Conservation (phyloP, 2,797 vertebrate species). For the Morelia viridis region DNA sequence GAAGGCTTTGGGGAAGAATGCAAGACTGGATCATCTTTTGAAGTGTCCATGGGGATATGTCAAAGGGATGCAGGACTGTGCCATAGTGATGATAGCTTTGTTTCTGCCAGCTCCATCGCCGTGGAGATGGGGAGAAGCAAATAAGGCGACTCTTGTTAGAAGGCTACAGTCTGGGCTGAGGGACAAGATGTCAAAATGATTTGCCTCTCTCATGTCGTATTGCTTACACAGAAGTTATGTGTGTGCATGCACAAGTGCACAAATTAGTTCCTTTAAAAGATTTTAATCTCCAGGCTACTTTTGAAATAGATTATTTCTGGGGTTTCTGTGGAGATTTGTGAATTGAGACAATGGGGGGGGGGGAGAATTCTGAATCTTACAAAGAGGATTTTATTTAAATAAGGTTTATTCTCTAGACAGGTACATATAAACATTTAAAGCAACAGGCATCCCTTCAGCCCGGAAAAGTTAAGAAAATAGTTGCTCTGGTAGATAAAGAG, state of each 20-base stretch:
- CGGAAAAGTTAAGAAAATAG: background rate
- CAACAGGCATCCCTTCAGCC: background rate
- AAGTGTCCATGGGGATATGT: background rate
- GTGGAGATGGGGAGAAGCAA: background rate
- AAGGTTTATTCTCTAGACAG: background rate
- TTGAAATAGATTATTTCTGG: background rate
- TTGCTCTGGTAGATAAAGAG: background rate
- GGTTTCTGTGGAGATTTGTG: constrained; percentile 49
- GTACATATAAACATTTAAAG: background rate
- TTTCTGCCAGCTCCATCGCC: background rate
- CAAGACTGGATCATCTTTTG: background rate
- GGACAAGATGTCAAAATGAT: background rate
- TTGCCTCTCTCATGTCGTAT: background rate
- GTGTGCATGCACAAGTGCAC: background rate
- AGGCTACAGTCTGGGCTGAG: background rate
- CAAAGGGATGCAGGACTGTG: background rate
- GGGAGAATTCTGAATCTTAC: background rate
- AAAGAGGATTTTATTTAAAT: background rate
- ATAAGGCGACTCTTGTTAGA: background rate
- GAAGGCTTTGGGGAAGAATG: background rate
- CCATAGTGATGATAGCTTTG: background rate
- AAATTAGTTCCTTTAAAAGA: background rate
- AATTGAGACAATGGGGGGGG: constrained; percentile 26
- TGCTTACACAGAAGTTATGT: no score
- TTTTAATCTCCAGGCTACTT: background rate